These are phyloP conservation scores for Ictalurus furcatus DNA, from an alignment of 2,113 vertebrate genomes.

Conservation along the genomic window DNA sequence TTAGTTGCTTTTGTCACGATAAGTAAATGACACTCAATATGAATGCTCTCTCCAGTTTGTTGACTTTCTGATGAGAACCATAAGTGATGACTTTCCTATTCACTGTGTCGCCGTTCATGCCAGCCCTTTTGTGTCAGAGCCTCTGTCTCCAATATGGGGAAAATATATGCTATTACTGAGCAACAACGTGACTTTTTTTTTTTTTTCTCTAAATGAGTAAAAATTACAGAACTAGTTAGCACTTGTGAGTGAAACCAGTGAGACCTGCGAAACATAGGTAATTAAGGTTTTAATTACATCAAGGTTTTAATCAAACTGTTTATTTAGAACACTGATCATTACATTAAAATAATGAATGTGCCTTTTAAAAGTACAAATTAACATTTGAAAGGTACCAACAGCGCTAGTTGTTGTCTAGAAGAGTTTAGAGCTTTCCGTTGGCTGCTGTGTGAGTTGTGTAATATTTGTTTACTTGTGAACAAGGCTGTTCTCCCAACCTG, in stretches of 20 bases:
- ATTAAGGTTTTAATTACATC: conserved; percentile 29
- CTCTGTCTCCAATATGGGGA: background rate
- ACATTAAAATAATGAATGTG: conserved; percentile 34
- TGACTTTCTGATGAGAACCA: conserved; percentile 12
- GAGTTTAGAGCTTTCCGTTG: background rate
- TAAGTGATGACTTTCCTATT: background rate
- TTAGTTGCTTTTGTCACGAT: background rate
- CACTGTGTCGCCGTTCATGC: background rate
- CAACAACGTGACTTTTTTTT: background rate
- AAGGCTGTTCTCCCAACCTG: background rate
- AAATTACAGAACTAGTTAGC: background rate
- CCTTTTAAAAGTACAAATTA: conserved; percentile 25
- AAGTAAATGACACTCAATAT: background rate
- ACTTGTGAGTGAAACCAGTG: background rate
- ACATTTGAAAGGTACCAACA: background rate
- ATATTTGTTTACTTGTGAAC: background rate
- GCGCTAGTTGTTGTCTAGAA: background rate
- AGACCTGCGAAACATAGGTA: no score
- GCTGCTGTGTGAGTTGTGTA: background rate
- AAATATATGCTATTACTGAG: background rate
- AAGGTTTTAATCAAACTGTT: conserved; percentile 44
- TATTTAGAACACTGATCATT: conserved; percentile 43
- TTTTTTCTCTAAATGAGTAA: background rate
- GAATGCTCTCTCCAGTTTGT: background rate
- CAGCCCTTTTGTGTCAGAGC: background rate